These are phyloP conservation scores for Mus caroli DNA, from an alignment of 2,797 vertebrate genomes.

Conservation along the genomic window DNA sequence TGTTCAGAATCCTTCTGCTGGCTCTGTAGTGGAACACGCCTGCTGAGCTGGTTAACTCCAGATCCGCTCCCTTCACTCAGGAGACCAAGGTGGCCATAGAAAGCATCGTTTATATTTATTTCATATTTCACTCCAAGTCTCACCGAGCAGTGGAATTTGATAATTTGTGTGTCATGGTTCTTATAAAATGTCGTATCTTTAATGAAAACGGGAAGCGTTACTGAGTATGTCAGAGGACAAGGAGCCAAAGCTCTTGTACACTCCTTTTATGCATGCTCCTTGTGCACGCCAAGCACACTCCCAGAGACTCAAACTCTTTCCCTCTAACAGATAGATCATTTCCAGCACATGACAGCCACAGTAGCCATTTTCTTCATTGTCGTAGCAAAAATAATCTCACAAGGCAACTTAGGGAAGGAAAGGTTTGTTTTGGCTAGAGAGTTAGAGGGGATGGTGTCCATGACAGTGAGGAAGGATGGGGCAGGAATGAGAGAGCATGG, in stretches of 20 bases:
- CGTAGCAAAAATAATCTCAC: neutral
- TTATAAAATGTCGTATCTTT: neutral
- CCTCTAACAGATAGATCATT: neutral
- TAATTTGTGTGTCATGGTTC: neutral
- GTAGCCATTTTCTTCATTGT: neutral
- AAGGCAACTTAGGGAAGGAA: neutral
- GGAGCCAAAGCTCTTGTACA: neutral
- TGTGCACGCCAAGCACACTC: neutral
- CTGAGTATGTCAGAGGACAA: neutral
- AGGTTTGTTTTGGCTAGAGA: too few species aligned
- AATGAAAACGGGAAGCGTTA: neutral
- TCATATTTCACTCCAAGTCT: neutral
- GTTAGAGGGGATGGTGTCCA: neutral
- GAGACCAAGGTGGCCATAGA: neutral
- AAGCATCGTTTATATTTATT: neutral
- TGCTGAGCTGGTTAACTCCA: neutral
- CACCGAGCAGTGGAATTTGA: neutral
- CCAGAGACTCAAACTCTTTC: neutral
- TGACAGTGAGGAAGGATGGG: neutral
- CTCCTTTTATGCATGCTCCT: rapidly evolving
- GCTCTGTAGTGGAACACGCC: neutral
- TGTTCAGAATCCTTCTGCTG: neutral
- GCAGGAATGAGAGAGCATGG: rapidly evolving
- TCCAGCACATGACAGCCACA: neutral
- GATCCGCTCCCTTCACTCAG: neutral